Base-by-base conservation (phyloP, 2,797 vertebrate genomes). In the Melanotaenia maccullochi region DNA sequence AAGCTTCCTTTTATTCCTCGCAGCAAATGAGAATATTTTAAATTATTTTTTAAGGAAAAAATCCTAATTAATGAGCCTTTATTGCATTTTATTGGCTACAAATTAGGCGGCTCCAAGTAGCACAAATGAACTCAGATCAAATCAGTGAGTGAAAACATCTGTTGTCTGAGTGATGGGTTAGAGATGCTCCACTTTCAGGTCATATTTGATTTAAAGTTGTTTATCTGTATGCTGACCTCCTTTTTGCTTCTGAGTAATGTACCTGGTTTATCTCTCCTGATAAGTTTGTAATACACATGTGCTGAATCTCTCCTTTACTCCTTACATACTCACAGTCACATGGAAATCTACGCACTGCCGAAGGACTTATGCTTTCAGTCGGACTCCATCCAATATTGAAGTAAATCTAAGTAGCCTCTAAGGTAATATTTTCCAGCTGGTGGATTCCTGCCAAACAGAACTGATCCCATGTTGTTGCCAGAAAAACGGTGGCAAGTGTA, bases 201-300 rank as follows among this genome's bases (percentile, higher is more conserved):
- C 56, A 13, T 22, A 4, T 68, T 66, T 64, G 40, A 67, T 76
- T 71, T 60, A 12, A 57, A 58, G n/a, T 36, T 20, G 63, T 60
- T 55, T 44, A 64, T 79, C 60, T 69, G 35, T 40, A 32, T 30
- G 28, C 61, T 57, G 69, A 56, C 12, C 57, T 68, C 56, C 54
- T 32, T 38, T 22, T 38, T 65, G 62, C 25, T 54, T 69, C 71
- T 16, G n/a, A 74, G 72, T 75, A 86, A 79, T 80, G 67, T 57
- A 60, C 68, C 77, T 68, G 44, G 1, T 79, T 71, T 66, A 68
- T 85, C 60, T 75, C 28, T 30, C 7, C 9, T 32, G 72, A 83
- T 82, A 74, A 86, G 38, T 8, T 73, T 82, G 68, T 40, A 22
- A 63, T 38, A 54, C 81, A 83, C 73, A 55, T 82, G 75, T 74